A percentile compares a stretch with the other conserved stretches of the same genome.
Conservation (phyloP, 2,113 vertebrate species). For the Notarius lentiginosus region DNA sequence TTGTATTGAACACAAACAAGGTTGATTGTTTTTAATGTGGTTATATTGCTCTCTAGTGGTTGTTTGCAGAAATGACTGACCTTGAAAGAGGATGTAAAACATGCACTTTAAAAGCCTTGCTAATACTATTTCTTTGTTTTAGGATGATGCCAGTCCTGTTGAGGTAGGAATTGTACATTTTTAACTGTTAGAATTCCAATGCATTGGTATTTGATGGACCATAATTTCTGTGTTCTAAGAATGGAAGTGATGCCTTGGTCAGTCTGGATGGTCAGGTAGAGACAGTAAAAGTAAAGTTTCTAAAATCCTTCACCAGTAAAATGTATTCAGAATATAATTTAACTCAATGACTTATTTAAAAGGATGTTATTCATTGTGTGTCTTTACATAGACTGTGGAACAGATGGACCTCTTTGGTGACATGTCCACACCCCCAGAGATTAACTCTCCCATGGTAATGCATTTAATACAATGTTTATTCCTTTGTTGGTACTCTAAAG, state of each 20-base stretch:
- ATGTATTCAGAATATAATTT: background rate
- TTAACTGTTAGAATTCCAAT: background rate
- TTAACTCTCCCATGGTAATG: conserved; percentile 83
- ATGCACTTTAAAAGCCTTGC: background rate
- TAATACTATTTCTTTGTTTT: conserved; percentile 45
- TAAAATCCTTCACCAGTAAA: background rate
- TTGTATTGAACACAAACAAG: background rate
- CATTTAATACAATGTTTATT: background rate
- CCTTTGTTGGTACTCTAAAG: background rate
- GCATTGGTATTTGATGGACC: background rate
- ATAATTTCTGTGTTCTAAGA: conserved; percentile 64
- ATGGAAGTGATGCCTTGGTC: conserved; percentile 71
- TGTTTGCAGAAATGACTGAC: background rate
- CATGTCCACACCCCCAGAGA: conserved; percentile 95
- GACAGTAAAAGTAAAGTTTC: conserved; percentile 70
- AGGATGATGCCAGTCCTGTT: conserved; percentile 66
- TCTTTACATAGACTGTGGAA: conserved; percentile 78
- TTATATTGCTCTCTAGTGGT: conserved; percentile 8
- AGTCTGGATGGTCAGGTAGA: conserved; percentile 67
- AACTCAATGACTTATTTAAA: too few relatives aligned
- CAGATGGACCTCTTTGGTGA: conserved; percentile 92
- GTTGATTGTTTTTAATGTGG: background rate
- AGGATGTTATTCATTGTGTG: background rate
- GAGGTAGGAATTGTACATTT: conserved; percentile 62
- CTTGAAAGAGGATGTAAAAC: background rate